Evolutionary conservation across 2,113 vertebrate species (phyloP), one percentile per base, ranked within the genome.

Genomic region (Poecilia latipinna): DNA sequence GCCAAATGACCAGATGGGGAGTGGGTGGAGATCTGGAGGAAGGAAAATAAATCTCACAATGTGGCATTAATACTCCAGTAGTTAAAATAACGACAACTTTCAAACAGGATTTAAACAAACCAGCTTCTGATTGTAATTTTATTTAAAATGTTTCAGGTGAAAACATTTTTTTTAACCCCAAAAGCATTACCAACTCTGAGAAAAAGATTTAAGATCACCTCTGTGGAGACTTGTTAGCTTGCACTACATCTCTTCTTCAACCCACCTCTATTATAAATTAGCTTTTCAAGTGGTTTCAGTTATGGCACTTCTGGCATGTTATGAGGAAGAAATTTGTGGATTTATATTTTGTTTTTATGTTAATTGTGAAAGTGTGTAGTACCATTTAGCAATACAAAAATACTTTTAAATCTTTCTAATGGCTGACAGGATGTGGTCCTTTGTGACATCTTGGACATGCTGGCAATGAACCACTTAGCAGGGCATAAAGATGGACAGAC

Each of bases 1-100:
- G 37, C 65, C 65, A 67, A 42, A 67, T 37, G 68, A 60, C 5
- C 75, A 74, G 75, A 75, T 80, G 76, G 78, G 63, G 37, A n/a
- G 74, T 80, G 74, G 71, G 70, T 64, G 62, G 51, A 82, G 4
- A 3, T 33, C 61, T 57, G 68, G 33, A 48, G 26, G n/a, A 28
- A 63, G 26, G 19, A 63, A 42, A 42, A 61, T 64, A 48, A 51
- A 61, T 68, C 26, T 68, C 24, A 13, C 10, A 11, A 3, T 15
- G 35, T 44, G 71, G 29, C 17, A 31, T 67, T 69, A 35, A 29
- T 42, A 37, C 15, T 54, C 51, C 51, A 54, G 51, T 54, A 4
- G 51, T 15, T 24, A 8, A 57, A 57, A 57, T 8, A 54, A 54
- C 7, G 8, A 8, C 24, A 57, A n/a, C 2, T 11, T 10, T 57